Base-by-base conservation (phyloP, 2,797 vertebrate species). In the Syndactyla subalaris region DNA sequence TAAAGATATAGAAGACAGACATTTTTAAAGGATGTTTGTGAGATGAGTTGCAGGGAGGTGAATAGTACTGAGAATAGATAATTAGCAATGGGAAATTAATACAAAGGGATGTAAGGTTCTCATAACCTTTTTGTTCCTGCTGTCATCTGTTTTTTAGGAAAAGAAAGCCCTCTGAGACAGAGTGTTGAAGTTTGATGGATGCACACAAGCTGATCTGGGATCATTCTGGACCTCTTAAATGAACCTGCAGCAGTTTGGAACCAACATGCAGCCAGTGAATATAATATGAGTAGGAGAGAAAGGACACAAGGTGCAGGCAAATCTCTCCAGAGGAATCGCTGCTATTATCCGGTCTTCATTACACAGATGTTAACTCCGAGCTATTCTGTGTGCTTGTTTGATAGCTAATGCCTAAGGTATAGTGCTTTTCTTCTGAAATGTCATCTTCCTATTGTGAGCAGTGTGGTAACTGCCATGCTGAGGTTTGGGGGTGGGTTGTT, bases 341-440 rank as follows among this genome's bases (percentile, higher is more conserved):
- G 92, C 80, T 94, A 14, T 93, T 92, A 76, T 92, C 95, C 93
- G 67, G 30, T 52, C 85, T 85, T 46, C 3, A 0, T 59, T 90
- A 94, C 85, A 93, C 88, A 93, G 92, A 93, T 86, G 85, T 65
- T 94, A 86, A 90, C 89, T 68, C 62, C 0, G 1, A 94, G 78
- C 46, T 85, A 51, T 80, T 91, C 26, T 65, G 55, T 94, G 83
- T 13, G 2, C 45, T 90, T 88, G 67, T 61, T 52, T 73, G 80
- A 93, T 82, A 95, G 71, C 85, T 67, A 11, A 15, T 52, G 24
- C 73, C 95, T 86, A 65, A 93, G 76, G 91, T 61, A 95, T 12
- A 34, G 48, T 22, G 83, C 73, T 76, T 93, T 89, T 93, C 93
- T 95, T 90, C 88, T 84, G 59, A 96, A 97, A 96, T 95, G 95